Evolutionary conservation across 2,797 vertebrate genomes (phyloP).

Genomic region (Micropoecilia bifurca): DNA sequence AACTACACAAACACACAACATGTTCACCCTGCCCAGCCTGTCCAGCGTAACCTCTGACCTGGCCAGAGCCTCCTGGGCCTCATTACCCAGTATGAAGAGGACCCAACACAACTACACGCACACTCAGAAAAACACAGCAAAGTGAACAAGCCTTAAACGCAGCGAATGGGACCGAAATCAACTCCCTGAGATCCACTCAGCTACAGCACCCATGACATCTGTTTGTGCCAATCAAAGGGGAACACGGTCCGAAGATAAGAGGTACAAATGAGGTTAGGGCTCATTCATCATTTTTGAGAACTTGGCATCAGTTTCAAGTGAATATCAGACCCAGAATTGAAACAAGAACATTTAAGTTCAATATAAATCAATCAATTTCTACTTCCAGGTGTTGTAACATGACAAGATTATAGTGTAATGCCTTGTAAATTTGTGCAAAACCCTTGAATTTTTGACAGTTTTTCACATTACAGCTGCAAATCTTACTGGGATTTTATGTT

Average conservation of each 20-base stretch:
- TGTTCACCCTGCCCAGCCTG: conserved; percentile 25
- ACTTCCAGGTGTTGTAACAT: conserved; percentile 21
- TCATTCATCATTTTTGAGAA: conserved; percentile 64
- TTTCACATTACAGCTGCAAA: neutral
- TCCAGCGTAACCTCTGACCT: conserved; percentile 67
- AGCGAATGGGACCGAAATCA: conserved; percentile 25
- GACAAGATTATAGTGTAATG: neutral
- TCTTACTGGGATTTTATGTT: too few relatives aligned
- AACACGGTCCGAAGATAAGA: conserved; percentile 58
- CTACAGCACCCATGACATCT: conserved; percentile 63
- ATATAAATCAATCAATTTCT: neutral
- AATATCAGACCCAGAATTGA: conserved; percentile 7
- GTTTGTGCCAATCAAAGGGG: conserved; percentile 70
- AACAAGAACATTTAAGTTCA: neutral
- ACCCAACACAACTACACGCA: conserved; percentile 22
- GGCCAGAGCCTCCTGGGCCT: conserved; percentile 59
- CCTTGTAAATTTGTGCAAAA: neutral
- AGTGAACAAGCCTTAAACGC: conserved; percentile 59
- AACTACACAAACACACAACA: conserved; percentile 36
- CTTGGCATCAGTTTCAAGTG: too few relatives aligned
- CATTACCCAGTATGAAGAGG: conserved; percentile 65
- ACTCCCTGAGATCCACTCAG: conserved; percentile 29
- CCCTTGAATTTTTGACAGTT: neutral
- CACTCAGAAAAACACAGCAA: conserved; percentile 47
- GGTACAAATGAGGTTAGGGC: conserved; percentile 48